phyloP scores from a whole-genome alignment of 1,140 invertebrate genomes.

The Saccostrea glomerata region DNA sequence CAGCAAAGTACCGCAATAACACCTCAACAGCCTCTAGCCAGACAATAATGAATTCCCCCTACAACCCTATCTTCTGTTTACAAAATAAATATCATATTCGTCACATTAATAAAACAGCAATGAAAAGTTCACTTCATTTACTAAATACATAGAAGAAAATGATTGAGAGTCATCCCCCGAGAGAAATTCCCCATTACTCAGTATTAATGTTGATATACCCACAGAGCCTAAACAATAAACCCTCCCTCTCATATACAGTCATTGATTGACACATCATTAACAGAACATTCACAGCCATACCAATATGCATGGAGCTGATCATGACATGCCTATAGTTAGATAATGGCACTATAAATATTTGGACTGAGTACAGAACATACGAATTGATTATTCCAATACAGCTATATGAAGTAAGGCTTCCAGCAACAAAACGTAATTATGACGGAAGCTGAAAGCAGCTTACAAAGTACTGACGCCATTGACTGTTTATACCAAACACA shows the following conservation, averaged over 20 bases:
- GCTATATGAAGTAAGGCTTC: not conserved
- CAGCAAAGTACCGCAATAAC: not conserved
- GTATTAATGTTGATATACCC: not conserved
- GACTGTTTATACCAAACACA: not conserved
- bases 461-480: not conserved
- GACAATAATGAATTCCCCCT: not conserved
- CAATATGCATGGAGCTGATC: too few species aligned
- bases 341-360: not conserved
- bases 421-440: not conserved
- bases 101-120: not conserved
- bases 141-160: not conserved
- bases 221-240: not conserved
- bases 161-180: not conserved
- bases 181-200: not conserved
- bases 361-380: not conserved
- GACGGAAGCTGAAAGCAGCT: not conserved
- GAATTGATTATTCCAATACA: constrained; percentile 5
- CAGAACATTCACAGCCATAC: too few species aligned
- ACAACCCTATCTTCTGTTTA: not conserved
- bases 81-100: not conserved
- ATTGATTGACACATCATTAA: constrained; percentile 8
- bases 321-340: too few species aligned
- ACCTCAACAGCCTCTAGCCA: not conserved
- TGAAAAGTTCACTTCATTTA: not conserved
- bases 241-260: not conserved